These are phyloP conservation scores for Kradibia gibbosae DNA, from an alignment of 1,140 invertebrate species.

Conservation along the genomic window DNA sequence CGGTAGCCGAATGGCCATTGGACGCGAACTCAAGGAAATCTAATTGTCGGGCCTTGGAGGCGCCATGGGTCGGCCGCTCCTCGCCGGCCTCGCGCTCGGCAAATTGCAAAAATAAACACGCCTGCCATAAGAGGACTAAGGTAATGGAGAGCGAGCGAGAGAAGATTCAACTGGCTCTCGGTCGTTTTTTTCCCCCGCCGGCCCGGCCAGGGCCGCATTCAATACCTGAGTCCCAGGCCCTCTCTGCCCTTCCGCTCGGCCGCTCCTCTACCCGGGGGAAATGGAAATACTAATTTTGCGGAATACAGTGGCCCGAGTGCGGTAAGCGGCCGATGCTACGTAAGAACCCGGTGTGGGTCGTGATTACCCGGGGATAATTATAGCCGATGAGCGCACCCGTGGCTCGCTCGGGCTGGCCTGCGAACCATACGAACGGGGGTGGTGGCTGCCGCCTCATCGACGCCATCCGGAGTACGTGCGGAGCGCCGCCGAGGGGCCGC, in stretches of 20 bases:
- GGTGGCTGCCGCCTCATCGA: slow-evolving; percentile 51
- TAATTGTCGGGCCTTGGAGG: slow-evolving; percentile 70
- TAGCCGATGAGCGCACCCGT: slow-evolving; percentile 67
- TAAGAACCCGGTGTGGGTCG: slow-evolving; percentile 64
- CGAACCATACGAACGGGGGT: slow-evolving; percentile 48
- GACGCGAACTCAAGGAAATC: slow-evolving; percentile 64
- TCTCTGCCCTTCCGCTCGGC: not conserved
- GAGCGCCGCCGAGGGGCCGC: slow-evolving; percentile 37
- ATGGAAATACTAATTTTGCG: slow-evolving; percentile 74
- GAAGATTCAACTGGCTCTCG: slow-evolving; percentile 46
- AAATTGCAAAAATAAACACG: slow-evolving; percentile 73
- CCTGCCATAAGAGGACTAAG: slow-evolving; percentile 54
- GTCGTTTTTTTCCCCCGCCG: slow-evolving; percentile 36
- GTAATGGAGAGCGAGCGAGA: slow-evolving; percentile 55
- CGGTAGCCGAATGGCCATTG: slow-evolving; percentile 66
- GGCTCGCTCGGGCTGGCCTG: slow-evolving; percentile 29
- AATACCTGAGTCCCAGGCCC: slow-evolving; percentile 17
- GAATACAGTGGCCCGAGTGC: slow-evolving; percentile 72
- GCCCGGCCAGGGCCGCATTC: slow-evolving; percentile 23
- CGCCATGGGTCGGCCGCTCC: slow-evolving; percentile 43
- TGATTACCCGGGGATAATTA: slow-evolving; percentile 73
- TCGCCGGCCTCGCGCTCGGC: slow-evolving; percentile 57
- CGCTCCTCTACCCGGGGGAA: slow-evolving; percentile 52
- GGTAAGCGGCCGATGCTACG: slow-evolving; percentile 65
- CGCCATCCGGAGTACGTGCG: slow-evolving; percentile 47